Base-by-base conservation (phyloP, 2,888 invertebrate genomes). In the Troides oblongomaculatus region DNA sequence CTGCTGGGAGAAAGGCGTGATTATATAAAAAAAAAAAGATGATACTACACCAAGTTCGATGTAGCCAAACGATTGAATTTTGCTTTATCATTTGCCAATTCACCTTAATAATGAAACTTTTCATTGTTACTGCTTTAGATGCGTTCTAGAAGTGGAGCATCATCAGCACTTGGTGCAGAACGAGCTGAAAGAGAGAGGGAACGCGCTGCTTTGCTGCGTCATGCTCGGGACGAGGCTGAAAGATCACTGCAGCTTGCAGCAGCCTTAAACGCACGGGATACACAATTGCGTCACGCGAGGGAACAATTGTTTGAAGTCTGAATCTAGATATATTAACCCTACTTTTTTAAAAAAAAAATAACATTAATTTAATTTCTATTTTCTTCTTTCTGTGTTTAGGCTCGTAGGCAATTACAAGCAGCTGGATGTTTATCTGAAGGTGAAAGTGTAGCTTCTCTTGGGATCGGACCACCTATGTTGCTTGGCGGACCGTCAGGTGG, bases 151-250 rank as follows among this genome's bases (percentile, higher is more conserved):
- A 98, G 94, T 90, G 97, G 85, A 94, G 98, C 90, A 94, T 96
- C 88, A 94, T 98, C 93, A 93, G 96, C 81, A 74, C 84, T 86
- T 77, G 94, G 90, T 79, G 94, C 84, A 75, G 94, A 91, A 78
- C 93, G 86, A 74, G 94, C 94, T 17, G 97, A 97, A 80, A 93
- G 97, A 1, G 98, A 98, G 83, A 93, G 97, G 18, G 98, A 98
- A 86, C 95, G 98, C 66, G 97, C 97, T 94, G 97, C 97, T 74
- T 91, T 98, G 71, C 88, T 98, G 68, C 95, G 97, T 77, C 97
- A 97, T 82, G 98, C 98, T 0, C 93, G 97, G 58, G 98, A 98
- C 81, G 97, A 98, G 80, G 97, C 98, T 0, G 98, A 98, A 85
- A 93, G 97, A 71, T 96, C 97, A 36, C 93, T 98, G 72, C 95